Evolutionary conservation across 2,113 vertebrate genomes (phyloP).

Genomic region (Notechis scutatus): DNA sequence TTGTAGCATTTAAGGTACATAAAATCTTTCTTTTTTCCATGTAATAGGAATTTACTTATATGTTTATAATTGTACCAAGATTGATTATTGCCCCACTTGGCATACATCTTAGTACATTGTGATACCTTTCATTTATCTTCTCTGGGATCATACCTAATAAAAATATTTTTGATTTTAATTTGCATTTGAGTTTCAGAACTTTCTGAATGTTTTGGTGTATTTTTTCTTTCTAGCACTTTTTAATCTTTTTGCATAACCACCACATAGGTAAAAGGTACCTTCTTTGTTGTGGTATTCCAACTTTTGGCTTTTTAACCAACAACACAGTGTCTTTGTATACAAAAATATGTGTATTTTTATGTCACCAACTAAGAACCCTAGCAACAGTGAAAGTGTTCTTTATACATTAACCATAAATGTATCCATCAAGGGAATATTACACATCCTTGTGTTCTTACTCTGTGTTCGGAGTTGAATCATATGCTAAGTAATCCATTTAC

Average conservation of each 20-base stretch:
- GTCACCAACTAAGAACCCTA: background rate
- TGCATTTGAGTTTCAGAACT: background rate
- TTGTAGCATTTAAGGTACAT: background rate
- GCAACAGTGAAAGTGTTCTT: background rate
- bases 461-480: background rate
- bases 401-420: background rate
- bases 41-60: background rate
- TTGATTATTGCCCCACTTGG: background rate
- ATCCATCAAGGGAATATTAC: background rate
- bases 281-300: background rate
- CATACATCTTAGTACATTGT: background rate
- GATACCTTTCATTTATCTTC: background rate
- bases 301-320: background rate
- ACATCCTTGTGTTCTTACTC: background rate
- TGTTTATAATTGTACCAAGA: background rate
- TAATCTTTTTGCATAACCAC: background rate
- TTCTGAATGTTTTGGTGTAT: background rate
- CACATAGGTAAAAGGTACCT: background rate
- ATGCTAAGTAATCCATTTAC: background rate
- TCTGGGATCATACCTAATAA: background rate
- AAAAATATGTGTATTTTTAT: background rate
- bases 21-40: background rate
- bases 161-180: background rate
- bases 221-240: background rate
- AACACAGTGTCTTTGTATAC: background rate